Evolutionary conservation across 2,888 invertebrate genomes (phyloP).

Genomic region (Pseudococcus jackbeardsleyi): DNA sequence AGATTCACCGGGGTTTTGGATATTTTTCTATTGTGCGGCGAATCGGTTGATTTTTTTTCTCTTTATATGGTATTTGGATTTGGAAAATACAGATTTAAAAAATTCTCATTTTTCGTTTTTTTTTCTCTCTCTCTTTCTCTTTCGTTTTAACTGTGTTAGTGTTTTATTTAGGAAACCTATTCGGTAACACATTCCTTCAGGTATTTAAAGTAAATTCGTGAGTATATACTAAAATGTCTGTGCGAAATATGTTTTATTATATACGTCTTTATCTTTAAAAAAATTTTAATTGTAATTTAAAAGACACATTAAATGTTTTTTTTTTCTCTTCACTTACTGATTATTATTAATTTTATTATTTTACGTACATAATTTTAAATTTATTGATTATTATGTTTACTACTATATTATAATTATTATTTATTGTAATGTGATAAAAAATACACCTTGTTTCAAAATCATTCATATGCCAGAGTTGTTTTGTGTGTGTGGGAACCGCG

Average conservation of each 20-base stretch:
- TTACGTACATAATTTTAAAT: constrained; percentile 65
- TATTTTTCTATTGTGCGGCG: not conserved
- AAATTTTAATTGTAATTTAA: constrained; percentile 65
- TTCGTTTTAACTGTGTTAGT: constrained; percentile 62
- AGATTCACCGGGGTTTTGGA: not conserved
- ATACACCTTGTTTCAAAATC: constrained; percentile 65
- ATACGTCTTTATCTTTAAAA: constrained; percentile 62
- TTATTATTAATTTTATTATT: constrained; percentile 64
- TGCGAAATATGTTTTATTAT: constrained; percentile 64
- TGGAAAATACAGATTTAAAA: not conserved
- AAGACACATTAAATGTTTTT: constrained; percentile 67
- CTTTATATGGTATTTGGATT: not conserved
- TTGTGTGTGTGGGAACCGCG: constrained; percentile 44
- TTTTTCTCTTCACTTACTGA: constrained; percentile 66
- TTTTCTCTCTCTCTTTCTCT: constrained; percentile 32
- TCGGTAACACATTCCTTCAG: constrained; percentile 65
- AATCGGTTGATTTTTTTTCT: constrained; percentile 12
- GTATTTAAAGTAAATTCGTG: constrained; percentile 64
- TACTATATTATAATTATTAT: constrained; percentile 63
- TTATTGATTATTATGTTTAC: constrained; percentile 63
- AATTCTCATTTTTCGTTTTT: constrained; percentile 49
- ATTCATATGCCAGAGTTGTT: constrained; percentile 62
- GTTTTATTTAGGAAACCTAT: constrained; percentile 63
- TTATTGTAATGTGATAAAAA: constrained; percentile 65
- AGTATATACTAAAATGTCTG: constrained; percentile 59